Percentiles rank a stretch among this genome's conserved stretches.
Evolutionary conservation across 2,113 vertebrate species (phyloP).

Genomic region (Platanista minor): DNA sequence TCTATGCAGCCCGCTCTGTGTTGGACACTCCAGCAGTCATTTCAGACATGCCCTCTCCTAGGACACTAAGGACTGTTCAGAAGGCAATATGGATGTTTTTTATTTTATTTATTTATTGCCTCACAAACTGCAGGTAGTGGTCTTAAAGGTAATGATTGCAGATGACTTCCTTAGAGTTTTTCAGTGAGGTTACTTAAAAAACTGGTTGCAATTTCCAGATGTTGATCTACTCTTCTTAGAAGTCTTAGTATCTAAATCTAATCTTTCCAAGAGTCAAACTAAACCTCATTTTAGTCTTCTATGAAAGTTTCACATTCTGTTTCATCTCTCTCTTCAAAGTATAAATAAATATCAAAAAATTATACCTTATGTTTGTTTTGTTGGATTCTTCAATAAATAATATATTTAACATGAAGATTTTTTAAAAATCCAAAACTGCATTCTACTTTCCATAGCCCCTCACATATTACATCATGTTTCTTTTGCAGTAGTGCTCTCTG

Average conservation of each 20-base stretch:
- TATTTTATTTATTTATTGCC: background rate
- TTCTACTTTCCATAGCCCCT: background rate
- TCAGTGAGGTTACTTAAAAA: background rate
- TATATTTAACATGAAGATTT: background rate
- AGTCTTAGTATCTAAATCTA: background rate
- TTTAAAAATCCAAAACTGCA: background rate
- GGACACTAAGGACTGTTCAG: background rate
- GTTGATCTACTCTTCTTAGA: background rate
- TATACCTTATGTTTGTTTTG: background rate
- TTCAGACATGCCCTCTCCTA: background rate
- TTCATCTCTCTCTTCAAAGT: background rate
- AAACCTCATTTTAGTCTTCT: background rate
- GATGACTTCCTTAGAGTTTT: background rate
- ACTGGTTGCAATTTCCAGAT: background rate
- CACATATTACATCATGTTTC: background rate
- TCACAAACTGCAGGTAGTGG: background rate
- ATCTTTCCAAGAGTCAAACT: background rate
- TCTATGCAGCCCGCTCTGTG: accelerated
- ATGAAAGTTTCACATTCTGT: background rate
- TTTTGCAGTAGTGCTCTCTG: background rate
- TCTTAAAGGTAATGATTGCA: background rate
- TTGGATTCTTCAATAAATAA: background rate
- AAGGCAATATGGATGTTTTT: background rate
- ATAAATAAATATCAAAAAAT: background rate
- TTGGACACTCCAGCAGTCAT: background rate